These are phyloP conservation scores for Cephonodes hylas DNA, from an alignment of 2,888 invertebrate species.

Conservation along the genomic window DNA sequence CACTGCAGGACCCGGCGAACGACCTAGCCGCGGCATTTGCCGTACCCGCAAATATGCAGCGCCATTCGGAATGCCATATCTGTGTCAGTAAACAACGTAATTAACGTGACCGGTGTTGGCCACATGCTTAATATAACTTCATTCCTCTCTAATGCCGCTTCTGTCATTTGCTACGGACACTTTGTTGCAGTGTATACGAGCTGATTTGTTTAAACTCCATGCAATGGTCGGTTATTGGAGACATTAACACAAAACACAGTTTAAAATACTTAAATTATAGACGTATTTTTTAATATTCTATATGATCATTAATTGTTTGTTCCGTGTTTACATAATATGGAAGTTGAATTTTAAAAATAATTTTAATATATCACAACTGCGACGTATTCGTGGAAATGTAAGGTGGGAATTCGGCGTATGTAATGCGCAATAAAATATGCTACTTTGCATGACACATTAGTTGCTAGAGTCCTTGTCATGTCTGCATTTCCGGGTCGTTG, in stretches of 20 bases:
- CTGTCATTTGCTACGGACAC: neutral
- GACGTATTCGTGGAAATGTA: conserved; percentile 30
- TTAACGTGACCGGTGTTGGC: conserved; percentile 25
- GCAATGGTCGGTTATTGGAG: too few species aligned
- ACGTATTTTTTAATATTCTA: neutral
- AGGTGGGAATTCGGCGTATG: conserved; percentile 29
- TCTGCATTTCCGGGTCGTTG: conserved; percentile 56
- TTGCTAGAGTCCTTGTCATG: neutral
- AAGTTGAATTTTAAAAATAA: neutral
- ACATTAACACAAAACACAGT: neutral
- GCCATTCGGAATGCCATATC: conserved; percentile 37
- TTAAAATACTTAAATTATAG: neutral
- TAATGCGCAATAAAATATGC: conserved; percentile 43
- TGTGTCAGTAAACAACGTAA: conserved; percentile 38
- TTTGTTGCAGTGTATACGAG: neutral
- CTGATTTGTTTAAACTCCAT: too few species aligned
- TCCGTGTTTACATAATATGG: neutral
- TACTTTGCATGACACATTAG: neutral
- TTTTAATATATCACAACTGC: neutral
- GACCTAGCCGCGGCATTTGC: conserved; percentile 46
- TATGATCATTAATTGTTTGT: neutral
- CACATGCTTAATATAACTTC: conserved; percentile 4
- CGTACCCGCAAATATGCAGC: conserved; percentile 32
- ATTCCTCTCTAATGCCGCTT: neutral
- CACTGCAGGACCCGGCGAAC: conserved; percentile 39